Base-by-base conservation (phyloP, 2,113 vertebrate species). In the Engraulis encrasicolus region DNA sequence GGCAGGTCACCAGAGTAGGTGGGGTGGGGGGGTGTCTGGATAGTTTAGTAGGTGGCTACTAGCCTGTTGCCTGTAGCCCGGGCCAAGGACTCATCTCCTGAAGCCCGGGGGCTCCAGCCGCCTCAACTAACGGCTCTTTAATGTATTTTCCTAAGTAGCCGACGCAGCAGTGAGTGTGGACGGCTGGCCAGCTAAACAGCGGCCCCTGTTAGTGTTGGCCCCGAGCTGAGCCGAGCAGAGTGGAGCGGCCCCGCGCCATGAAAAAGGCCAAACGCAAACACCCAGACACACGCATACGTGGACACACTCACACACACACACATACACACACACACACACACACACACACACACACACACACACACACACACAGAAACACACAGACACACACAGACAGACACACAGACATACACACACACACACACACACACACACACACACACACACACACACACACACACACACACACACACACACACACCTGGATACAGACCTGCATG, bases 201-300 rank as follows among this genome's bases (percentile, higher is more conserved):
- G 86, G 86, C 71, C 80, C 40, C 34, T 90, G 89, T 89, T 84
- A 79, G 80, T 88, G 85, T 91, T 89, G 88, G 85, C 86, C 83
- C 74, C 31, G 79, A 58, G n/a, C n/a, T n/a, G n/a, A n/a, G n/a
- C n/a, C n/a, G n/a, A n/a, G n/a, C n/a, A n/a, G n/a, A n/a, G n/a
- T n/a, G n/a, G n/a, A n/a, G 77, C 81, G n/a, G 61, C 78, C 83
- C 84, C 20, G 15, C 77, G 45, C 61, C 80, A 52, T 74, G 78
- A 87, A 85, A 87, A 85, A 86, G 83, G 77, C 82, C 81, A 88
- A 92, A 90, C 85, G n/a, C n/a, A 82, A 84, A 85, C n/a, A 79
- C 78, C 23, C 40, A 78, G 58, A 15, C 38, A 78, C 85, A 85
- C 88, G 77, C 11, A 49, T 66, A 89, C 86, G n/a, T n/a, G n/a